Conservation (phyloP, 2,797 vertebrate species). For the Pygocentrus nattereri region DNA sequence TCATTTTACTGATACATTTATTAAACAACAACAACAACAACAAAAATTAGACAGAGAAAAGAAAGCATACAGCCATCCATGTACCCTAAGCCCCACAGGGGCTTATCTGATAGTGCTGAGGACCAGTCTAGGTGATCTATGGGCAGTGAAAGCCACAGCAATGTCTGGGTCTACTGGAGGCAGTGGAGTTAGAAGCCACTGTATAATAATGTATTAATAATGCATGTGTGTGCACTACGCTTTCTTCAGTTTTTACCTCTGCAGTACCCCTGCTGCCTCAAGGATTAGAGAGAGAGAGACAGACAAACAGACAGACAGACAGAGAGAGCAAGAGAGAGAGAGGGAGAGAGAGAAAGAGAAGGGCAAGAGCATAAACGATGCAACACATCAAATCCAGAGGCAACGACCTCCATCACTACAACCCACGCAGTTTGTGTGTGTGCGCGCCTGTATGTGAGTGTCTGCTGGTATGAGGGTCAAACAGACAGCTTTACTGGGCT, state of each 20-base stretch:
- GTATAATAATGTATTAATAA: slow-evolving; percentile 40
- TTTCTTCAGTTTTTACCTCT: slow-evolving; percentile 35
- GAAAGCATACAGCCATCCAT: not conserved
- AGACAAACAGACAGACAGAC: not conserved
- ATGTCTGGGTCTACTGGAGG: not conserved
- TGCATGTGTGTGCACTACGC: slow-evolving; percentile 27
- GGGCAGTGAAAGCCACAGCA: not conserved
- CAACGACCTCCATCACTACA: slow-evolving; percentile 11
- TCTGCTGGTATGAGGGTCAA: slow-evolving; percentile 14
- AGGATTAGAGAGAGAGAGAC: slow-evolving; percentile 7
- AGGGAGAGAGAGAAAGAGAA: not conserved
- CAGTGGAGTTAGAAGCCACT: not conserved
- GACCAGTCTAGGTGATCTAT: not conserved
- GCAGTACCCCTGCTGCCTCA: slow-evolving; percentile 12
- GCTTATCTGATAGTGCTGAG: not conserved
- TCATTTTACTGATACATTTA: not conserved
- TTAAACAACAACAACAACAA: too few relatives aligned
- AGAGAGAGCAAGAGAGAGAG: slow-evolving; percentile 1
- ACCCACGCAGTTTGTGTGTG: slow-evolving; percentile 7
- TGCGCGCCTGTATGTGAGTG: not conserved
- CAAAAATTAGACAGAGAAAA: not conserved
- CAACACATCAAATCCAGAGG: slow-evolving; percentile 29
- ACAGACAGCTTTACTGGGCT: slow-evolving; percentile 10
- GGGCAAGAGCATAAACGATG: slow-evolving; percentile 27
- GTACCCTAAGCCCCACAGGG: not conserved